Evolutionary conservation across 2,888 invertebrate genomes (phyloP), one percentile per base, ranked within the genome.

Genomic region (Campoplex capitator): DNA sequence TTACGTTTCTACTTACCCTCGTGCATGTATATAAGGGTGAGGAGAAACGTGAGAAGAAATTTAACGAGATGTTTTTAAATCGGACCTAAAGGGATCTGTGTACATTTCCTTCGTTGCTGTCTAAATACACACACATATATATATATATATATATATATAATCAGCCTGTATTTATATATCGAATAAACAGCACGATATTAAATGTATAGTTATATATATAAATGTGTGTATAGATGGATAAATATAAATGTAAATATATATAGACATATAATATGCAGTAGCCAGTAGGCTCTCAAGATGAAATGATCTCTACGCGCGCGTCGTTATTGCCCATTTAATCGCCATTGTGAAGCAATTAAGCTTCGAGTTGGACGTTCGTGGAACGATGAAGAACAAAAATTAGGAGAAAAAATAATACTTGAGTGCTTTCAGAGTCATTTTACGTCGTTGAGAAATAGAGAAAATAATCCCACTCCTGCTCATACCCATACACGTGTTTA

Each of bases 21-120:
- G 67, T 84, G 76, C 58, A 80, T 73, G 73, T 84, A 84, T 75
- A 77, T 68, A 76, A 75, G 70, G 83, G 87, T 86, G 87, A 88
- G 81, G 89, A 88, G 88, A 88, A 89, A 90, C 88, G 85, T 84
- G 89, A 89, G 90, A 89, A 88, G 91, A 90, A 90, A 89, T 89
- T 89, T 90, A 90, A 91, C 91, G 88, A 90, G 87, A 85, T 83
- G 86, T 87, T 89, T 90, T 89, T 89, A 86, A 90, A 90, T 88
- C 86, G 88, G 88, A 89, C 79, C 86, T 87, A 88, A 86, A 88
- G 88, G 79, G 79, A 51, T 45, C 70, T 68, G 42, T 68, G 28
- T 68, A 56, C 42, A 51, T 38, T 45, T 65, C 65, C 42, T n/a
- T 74, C 74, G 67, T 23, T 65, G n/a, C 54, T 65, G 42, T 68